Evolutionary conservation across 2,888 invertebrate species (phyloP).

Genomic region (Hofmannophila pseudospretella): DNA sequence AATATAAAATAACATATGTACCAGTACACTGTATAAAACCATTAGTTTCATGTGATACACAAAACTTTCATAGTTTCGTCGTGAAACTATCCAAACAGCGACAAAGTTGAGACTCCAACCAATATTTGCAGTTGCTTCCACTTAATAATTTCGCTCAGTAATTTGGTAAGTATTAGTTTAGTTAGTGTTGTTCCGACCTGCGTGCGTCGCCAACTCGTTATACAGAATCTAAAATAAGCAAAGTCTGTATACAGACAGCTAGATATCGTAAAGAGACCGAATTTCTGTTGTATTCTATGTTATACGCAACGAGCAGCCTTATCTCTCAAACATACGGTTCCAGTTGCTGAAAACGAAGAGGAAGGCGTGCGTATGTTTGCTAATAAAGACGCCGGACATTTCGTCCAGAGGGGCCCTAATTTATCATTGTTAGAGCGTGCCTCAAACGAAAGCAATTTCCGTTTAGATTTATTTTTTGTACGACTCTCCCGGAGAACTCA

Average conservation of each 20-base stretch:
- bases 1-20: too few relatives aligned
- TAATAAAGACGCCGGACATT: constrained; percentile 61
- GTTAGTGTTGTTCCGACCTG: constrained; percentile 16
- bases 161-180: constrained; percentile 25
- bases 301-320: constrained; percentile 30
- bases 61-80: constrained; percentile 1
- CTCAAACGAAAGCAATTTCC: constrained; percentile 65
- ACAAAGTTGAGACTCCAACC: constrained; percentile 16
- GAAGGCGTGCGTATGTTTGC: constrained; percentile 51
- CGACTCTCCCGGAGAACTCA: constrained; percentile 31
- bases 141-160: constrained; percentile 26
- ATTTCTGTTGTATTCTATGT: constrained; percentile 9
- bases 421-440: constrained; percentile 64
- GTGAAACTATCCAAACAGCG: constrained; percentile 4
- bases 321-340: constrained; percentile 39
- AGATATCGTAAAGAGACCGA: constrained; percentile 17
- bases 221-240: constrained; percentile 30
- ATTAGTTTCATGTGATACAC: too few relatives aligned
- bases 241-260: constrained; percentile 28
- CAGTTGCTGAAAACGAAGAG: constrained; percentile 28
- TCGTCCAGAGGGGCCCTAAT: constrained; percentile 54
- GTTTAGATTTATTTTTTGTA: constrained; percentile 48
- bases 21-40: too few relatives aligned
- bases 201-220: constrained; percentile 40
- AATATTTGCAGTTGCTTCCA: constrained; percentile 24